Percentiles rank a stretch among this genome's conserved stretches.
Conservation (phyloP, 2,888 invertebrate species). For the Macroteleia sp. region DNA sequence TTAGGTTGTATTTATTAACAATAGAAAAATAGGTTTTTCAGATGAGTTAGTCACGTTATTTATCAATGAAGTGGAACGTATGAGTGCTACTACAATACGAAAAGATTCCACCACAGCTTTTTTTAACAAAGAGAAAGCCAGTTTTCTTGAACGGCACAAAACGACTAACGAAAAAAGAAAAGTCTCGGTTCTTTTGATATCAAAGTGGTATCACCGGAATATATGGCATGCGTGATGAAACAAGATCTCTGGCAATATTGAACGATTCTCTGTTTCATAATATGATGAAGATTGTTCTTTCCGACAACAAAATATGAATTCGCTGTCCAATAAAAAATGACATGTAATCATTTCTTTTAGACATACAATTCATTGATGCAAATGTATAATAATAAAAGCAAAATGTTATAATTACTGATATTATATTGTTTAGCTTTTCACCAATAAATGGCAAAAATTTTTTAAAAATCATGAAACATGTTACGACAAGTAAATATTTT, state of each 20-base stretch:
- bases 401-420: too few species aligned
- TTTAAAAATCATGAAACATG: too few species aligned
- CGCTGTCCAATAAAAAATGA: too few species aligned
- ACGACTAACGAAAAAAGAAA: slow-evolving; percentile 16
- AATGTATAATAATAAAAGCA: too few species aligned
- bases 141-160: slow-evolving; percentile 37
- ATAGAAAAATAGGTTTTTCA: not conserved
- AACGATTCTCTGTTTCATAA: slow-evolving; percentile 43
- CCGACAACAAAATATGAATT: slow-evolving; percentile 18
- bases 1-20: slow-evolving; percentile 9
- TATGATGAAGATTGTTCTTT: slow-evolving; percentile 41
- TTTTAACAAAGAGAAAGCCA: slow-evolving; percentile 27
- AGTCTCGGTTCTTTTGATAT: slow-evolving; percentile 23
- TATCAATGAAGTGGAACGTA: slow-evolving; percentile 25
- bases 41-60: slow-evolving; percentile 12
- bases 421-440: too few species aligned
- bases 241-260: slow-evolving; percentile 41
- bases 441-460: too few species aligned
- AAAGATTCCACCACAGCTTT: slow-evolving; percentile 16
- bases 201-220: slow-evolving; percentile 43
- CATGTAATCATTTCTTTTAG: too few species aligned
- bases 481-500: too few species aligned
- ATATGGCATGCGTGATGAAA: slow-evolving; percentile 53
- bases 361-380: too few species aligned
- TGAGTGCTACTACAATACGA: slow-evolving; percentile 6